Evolutionary conservation across 2,888 invertebrate species (phyloP).

Genomic region (Cataglyphis cursor): DNA sequence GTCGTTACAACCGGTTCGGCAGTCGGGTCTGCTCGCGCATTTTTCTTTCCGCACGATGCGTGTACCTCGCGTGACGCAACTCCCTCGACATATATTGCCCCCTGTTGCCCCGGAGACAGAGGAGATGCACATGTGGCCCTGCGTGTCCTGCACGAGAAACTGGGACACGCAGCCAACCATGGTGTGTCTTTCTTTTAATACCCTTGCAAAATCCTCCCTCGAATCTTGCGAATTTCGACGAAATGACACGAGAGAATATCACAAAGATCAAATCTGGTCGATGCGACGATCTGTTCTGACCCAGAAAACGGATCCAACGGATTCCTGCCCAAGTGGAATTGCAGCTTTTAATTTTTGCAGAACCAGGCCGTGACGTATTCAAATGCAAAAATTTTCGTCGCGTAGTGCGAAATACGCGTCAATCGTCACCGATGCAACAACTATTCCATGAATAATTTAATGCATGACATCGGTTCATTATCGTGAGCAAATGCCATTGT

Average conservation of each 20-base stretch:
- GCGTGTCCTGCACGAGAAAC: conserved; percentile 65
- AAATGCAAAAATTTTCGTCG: conserved; percentile 62
- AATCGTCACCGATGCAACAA: conserved; percentile 67
- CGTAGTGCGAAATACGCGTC: conserved; percentile 53
- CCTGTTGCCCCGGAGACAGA: conserved; percentile 57
- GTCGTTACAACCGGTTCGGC: conserved; percentile 75
- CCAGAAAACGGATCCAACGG: conserved; percentile 35
- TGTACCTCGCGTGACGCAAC: conserved; percentile 72
- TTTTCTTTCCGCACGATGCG: conserved; percentile 65
- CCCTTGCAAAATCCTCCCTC: conserved; percentile 4
- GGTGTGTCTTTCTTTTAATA: conserved; percentile 4
- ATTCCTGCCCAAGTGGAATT: neutral
- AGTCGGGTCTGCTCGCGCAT: conserved; percentile 54
- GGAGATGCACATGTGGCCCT: conserved; percentile 72
- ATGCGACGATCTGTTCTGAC: conserved; percentile 30
- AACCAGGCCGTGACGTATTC: conserved; percentile 39
- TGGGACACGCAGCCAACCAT: conserved; percentile 71
- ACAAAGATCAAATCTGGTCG: neutral
- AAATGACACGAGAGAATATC: neutral
- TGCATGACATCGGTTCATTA: conserved; percentile 70
- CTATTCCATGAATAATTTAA: conserved; percentile 76
- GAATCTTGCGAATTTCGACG: neutral
- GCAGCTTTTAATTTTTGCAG: conserved; percentile 30
- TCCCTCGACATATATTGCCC: conserved; percentile 61
- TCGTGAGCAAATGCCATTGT: conserved; percentile 71